phyloP scores from a whole-genome alignment of 92 coral and sea anemone species.

The Pocillopora grandis region DNA sequence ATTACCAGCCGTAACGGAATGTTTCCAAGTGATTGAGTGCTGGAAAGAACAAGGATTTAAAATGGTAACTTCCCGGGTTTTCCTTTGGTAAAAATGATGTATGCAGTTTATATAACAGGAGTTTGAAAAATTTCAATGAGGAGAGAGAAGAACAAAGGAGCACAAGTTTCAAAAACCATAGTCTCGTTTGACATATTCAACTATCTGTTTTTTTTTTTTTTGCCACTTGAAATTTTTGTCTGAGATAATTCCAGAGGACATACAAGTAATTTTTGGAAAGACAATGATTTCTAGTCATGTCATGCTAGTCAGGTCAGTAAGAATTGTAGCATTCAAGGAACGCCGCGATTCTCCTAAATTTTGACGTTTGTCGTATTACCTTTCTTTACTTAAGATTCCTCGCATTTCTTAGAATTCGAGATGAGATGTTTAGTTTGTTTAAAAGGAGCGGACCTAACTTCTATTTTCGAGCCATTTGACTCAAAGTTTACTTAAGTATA shows the following conservation, averaged over 20 bases:
- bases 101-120: background rate
- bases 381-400: slow-evolving; percentile 17
- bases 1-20: background rate
- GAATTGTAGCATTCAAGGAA: background rate
- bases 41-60: background rate
- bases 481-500: slow-evolving; percentile 16
- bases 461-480: slow-evolving; percentile 11
- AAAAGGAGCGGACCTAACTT: background rate
- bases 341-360: background rate
- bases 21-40: background rate
- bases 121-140: background rate
- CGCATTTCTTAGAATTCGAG: slow-evolving; percentile 14
- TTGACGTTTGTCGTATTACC: slow-evolving; percentile 10
- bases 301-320: slow-evolving; percentile 2
- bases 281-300: slow-evolving; percentile 13
- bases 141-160: background rate
- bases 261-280: slow-evolving; percentile 22
- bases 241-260: slow-evolving; percentile 38
- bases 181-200: slow-evolving; percentile 23
- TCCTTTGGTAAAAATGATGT: too few species aligned
- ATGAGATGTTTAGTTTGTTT: background rate
- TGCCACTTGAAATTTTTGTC: slow-evolving; percentile 2
- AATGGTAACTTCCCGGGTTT: background rate
- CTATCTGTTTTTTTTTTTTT: background rate
- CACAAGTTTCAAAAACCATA: background rate